phyloP scores from a whole-genome alignment of 2,888 invertebrate genomes.

The Drosophila macrospina region DNA sequence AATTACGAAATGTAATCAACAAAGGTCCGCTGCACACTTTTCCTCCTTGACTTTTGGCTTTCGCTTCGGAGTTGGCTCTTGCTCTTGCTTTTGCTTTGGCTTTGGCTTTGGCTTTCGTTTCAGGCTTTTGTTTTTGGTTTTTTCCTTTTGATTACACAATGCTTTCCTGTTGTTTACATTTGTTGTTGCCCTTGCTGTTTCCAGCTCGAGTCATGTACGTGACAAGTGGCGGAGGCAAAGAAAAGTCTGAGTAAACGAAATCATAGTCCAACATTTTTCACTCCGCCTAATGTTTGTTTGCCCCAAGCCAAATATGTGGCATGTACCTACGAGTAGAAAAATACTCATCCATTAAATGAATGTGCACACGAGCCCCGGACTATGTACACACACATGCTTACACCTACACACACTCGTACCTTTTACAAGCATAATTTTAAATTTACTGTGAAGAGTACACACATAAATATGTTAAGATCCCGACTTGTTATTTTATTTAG shows the following conservation, averaged over 20 bases:
- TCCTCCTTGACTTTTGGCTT: slow-evolving; percentile 25
- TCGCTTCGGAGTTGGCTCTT: slow-evolving; percentile 1
- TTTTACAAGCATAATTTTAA: slow-evolving; percentile 21
- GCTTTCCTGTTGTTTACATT: slow-evolving; percentile 57
- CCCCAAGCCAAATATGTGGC: slow-evolving; percentile 13
- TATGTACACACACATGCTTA: slow-evolving; percentile 1
- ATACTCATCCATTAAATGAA: slow-evolving; percentile 52
- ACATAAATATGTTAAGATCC: slow-evolving; percentile 10
- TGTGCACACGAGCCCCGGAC: slow-evolving; percentile 37
- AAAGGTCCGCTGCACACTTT: slow-evolving; percentile 57
- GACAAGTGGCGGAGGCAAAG: slow-evolving; percentile 49
- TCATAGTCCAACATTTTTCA: slow-evolving; percentile 64
- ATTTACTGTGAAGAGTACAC: slow-evolving; percentile 8
- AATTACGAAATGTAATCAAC: slow-evolving; percentile 79
- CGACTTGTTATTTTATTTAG: slow-evolving; percentile 12
- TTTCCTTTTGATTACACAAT: slow-evolving; percentile 41
- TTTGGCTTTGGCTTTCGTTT: slow-evolving; percentile 13
- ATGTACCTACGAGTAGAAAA: slow-evolving; percentile 24
- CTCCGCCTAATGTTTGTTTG: slow-evolving; percentile 33
- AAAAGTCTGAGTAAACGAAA: slow-evolving; percentile 75
- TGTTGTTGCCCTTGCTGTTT: slow-evolving; percentile 24
- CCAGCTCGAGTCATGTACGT: slow-evolving; percentile 53
- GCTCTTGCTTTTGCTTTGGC: slow-evolving; percentile 4
- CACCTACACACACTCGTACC: not conserved
- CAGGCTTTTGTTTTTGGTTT: slow-evolving; percentile 5